Conservation (phyloP, 1,140 invertebrate genomes). For the Yoshiicerus persimilis region DNA sequence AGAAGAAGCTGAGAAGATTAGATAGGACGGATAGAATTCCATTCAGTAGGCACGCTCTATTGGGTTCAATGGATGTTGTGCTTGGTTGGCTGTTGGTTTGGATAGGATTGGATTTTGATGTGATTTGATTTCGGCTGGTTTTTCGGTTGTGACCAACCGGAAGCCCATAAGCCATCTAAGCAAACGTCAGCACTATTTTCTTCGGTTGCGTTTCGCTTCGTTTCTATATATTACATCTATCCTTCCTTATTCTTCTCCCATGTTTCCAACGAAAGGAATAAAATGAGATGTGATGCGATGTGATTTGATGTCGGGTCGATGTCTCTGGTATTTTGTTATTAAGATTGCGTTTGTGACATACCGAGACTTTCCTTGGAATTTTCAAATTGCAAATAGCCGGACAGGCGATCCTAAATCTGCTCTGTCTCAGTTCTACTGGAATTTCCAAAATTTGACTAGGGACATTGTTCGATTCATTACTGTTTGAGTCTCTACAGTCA, state of each 20-base stretch:
- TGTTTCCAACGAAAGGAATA: neutral
- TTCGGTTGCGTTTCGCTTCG: neutral
- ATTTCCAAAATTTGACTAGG: neutral
- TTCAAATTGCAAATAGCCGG: neutral
- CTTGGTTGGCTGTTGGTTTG: constrained; percentile 18
- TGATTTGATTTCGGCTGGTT: constrained; percentile 15
- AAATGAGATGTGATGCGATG: constrained; percentile 16
- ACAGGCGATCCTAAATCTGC: neutral
- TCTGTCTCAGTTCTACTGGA: neutral
- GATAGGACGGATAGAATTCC: constrained; percentile 19
- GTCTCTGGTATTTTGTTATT: constrained; percentile 35
- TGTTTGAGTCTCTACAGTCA: neutral
- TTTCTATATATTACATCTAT: neutral
- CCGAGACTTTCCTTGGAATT: constrained; percentile 6
- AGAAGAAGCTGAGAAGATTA: constrained; percentile 20
- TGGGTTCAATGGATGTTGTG: constrained; percentile 15
- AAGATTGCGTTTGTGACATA: constrained; percentile 15
- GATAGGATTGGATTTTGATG: constrained; percentile 22
- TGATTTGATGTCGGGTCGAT: neutral
- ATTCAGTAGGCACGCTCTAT: constrained; percentile 15
- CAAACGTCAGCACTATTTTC: constrained; percentile 4
- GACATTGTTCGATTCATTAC: neutral
- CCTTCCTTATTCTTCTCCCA: neutral
- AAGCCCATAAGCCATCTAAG: constrained; percentile 3
- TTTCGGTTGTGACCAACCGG: constrained; percentile 14